A percentile compares a stretch with the other conserved stretches of the same genome.
These are phyloP conservation scores for Campoplex capitator DNA, from an alignment of 2,888 invertebrate genomes.

Conservation along the genomic window DNA sequence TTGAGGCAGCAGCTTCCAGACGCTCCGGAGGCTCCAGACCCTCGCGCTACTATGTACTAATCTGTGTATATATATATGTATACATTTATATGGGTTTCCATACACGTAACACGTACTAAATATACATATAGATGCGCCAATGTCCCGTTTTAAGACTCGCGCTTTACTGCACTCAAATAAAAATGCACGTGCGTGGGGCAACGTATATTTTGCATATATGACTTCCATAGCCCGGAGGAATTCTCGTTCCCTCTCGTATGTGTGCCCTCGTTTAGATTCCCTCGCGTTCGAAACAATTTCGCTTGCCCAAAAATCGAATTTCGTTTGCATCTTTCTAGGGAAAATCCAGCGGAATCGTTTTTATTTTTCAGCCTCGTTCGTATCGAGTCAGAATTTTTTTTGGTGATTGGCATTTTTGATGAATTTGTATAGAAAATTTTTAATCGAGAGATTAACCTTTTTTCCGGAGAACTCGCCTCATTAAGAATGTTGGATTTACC, in stretches of 20 bases:
- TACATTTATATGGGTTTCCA: no score
- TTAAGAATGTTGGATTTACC: not conserved
- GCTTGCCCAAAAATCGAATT: not conserved
- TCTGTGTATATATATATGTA: constrained; percentile 66
- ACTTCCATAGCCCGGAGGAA: constrained; percentile 65
- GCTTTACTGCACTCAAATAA: constrained; percentile 73
- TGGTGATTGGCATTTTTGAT: not conserved
- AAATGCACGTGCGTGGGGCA: constrained; percentile 61
- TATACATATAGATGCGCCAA: constrained; percentile 72
- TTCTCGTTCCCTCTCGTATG: constrained; percentile 63
- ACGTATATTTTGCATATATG: constrained; percentile 68
- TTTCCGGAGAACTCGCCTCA: not conserved
- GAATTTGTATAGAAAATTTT: not conserved
- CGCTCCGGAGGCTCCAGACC: constrained; percentile 49
- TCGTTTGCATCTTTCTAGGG: not conserved
- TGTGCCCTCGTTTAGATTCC: constrained; percentile 67
- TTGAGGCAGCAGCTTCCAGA: constrained; percentile 21
- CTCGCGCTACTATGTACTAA: constrained; percentile 34
- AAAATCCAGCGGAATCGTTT: not conserved
- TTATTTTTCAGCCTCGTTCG: no score
- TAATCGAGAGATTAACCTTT: no score
- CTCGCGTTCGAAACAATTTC: constrained; percentile 19
- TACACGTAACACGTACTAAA: not conserved
- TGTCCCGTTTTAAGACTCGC: constrained; percentile 82
- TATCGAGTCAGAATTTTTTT: no score